Evolutionary conservation across 1,140 invertebrate species (phyloP), one percentile per base, ranked within the genome.

Genomic region (Brachionus rotundiformis): DNA sequence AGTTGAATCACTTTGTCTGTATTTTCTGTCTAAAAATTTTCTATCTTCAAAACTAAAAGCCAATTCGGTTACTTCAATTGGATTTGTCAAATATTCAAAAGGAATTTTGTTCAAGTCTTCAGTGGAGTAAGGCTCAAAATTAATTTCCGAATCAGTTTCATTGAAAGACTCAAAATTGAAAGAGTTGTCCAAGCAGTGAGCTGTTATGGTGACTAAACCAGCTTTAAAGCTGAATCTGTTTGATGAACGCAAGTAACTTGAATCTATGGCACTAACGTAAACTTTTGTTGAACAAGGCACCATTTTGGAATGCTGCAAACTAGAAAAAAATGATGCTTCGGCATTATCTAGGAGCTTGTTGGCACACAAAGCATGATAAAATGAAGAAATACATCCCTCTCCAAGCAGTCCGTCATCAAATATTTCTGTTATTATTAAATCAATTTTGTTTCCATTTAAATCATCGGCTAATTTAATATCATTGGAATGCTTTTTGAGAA

Each of bases 351-450:
- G 41, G 7, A 79, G 47, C 23, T 79, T 63, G 5, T 79, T 54
- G 29, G 31, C n/a, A 79, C 44, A 41, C 23, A 73, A 44, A 27
- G 39, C 33, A 73, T 73, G 16, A 73, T 73, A 73, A 47, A 73
- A 73, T 27, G 68, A 39, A 23, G 19, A 25, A 19, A 79, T 25
- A 16, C 76, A 79, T 3, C 47, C 76, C 33, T 79, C 76, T 8
- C 76, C 76, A 1, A 79, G 16, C 0, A 79, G 33, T 11, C 44
- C 76, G 41, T 79, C 76, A 41, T 79, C 76, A n/a, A 79, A 79
- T 79, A 79, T 79, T 31, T 79, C 76, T 23, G 44, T 59, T 19
- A 79, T 79, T 31, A 79, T 79, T 11, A 79, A 39, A 79, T 79
- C 76, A 29, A 79, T 63, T 36, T 54, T 54, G n/a, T 23, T 25